phyloP scores from a whole-genome alignment of 2,888 invertebrate species.

The Phragmatobia fuliginosa region DNA sequence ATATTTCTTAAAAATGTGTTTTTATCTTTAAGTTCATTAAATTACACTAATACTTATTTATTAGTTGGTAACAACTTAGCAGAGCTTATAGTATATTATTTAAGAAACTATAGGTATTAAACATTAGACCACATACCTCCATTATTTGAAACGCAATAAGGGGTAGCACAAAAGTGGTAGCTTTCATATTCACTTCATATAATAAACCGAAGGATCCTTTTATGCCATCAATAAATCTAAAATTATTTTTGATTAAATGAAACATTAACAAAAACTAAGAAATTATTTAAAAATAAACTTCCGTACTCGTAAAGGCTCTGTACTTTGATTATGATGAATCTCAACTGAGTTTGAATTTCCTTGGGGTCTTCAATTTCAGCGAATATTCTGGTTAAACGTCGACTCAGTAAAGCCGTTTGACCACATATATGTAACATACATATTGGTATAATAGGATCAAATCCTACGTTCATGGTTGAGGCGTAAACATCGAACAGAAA shows the following conservation, averaged over 20 bases:
- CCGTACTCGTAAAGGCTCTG: constrained; percentile 67
- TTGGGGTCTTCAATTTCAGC: constrained; percentile 38
- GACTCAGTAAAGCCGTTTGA: constrained; percentile 66
- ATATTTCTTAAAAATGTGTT: no score
- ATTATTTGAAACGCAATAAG: constrained; percentile 16
- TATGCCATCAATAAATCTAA: constrained; percentile 2
- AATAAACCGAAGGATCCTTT: constrained; percentile 1
- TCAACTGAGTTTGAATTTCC: constrained; percentile 58
- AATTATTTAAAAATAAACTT: neutral
- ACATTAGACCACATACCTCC: neutral
- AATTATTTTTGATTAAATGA: neutral
- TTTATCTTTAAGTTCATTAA: neutral
- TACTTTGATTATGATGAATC: constrained; percentile 61
- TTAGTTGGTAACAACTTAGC: neutral
- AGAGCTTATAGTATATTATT: no score
- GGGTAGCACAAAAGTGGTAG: constrained; percentile 11
- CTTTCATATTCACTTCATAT: constrained; percentile 13
- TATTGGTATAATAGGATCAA: constrained; percentile 75
- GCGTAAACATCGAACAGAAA: constrained; percentile 60
- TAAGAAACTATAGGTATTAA: neutral
- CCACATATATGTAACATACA: constrained; percentile 72
- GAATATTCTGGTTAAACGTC: constrained; percentile 60
- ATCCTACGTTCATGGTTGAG: constrained; percentile 62
- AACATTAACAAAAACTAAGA: constrained; percentile 10
- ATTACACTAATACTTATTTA: no score